Evolutionary conservation across 1,140 invertebrate species (phyloP), one percentile per base, ranked within the genome.

Genomic region (Trinorchestia longiramus): DNA sequence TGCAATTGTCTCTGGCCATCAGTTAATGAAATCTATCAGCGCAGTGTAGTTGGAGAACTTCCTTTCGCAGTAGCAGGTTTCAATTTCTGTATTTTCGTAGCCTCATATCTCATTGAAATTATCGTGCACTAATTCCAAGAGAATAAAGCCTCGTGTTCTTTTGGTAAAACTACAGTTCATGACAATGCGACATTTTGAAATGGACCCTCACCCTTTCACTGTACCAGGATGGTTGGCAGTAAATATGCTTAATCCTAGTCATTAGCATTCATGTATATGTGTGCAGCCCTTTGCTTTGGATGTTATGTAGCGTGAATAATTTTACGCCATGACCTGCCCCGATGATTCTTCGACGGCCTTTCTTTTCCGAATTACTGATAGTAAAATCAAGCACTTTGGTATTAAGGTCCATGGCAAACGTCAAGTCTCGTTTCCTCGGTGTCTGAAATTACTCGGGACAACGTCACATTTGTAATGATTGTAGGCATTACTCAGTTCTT

Each of bases 321-420:
- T 90, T 43, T 42, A 41, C 88, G 3, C 8, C 88, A 90, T 43
- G 88, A 90, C 88, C 41, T 43, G n/a, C 43, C 41, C 43, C 88
- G 41, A 43, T 36, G 88, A 90, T 42, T 43, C n/a, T 90, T 36
- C n/a, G 41, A 90, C n/a, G 88, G 43, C 88, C 41, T 90, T 90
- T 90, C n/a, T 90, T 90, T 90, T 90, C 88, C 36, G 43, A 90
- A 90, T 90, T 42, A 90, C 88, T 41, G 88, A 42, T 43, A 90
- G 88, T 90, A 90, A 90, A 90, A 90, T 90, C 88, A 90, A 90
- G 88, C 88, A 90, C 88, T 90, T 43, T 41, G 41, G 88, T 41
- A 90, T 90, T 90, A 90, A 15, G 28, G 43, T 43, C 88, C 43
- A 41, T 0, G 88, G 88, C 88, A 90, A 90, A 90, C 88, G 88